Percentiles rank a stretch among this genome's conserved stretches.
Evolutionary conservation across 2,888 invertebrate species (phyloP).

Genomic region (Oxystoma pomonae): DNA sequence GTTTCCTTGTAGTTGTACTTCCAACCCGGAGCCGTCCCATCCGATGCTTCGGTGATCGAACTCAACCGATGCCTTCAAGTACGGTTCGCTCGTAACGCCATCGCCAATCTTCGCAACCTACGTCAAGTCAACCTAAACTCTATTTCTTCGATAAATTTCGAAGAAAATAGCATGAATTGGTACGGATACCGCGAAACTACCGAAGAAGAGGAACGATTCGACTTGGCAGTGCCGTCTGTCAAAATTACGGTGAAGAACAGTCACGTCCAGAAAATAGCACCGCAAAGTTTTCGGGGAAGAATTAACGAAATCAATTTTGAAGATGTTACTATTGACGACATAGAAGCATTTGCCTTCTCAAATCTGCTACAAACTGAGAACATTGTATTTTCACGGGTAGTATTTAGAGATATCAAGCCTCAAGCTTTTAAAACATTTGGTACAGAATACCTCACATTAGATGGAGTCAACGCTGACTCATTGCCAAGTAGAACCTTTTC

Average conservation of each 20-base stretch:
- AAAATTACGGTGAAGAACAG: constrained; percentile 48
- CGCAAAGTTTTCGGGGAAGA: constrained; percentile 65
- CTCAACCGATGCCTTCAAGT: constrained; percentile 64
- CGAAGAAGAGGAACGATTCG: constrained; percentile 35
- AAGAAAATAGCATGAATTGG: constrained; percentile 60
- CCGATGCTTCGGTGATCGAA: constrained; percentile 48
- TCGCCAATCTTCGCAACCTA: constrained; percentile 58
- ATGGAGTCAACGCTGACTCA: constrained; percentile 56
- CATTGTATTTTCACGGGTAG: constrained; percentile 60
- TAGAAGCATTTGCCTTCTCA: constrained; percentile 71
- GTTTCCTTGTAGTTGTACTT: constrained; percentile 38
- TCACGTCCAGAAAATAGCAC: constrained; percentile 47
- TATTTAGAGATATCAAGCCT: constrained; percentile 58
- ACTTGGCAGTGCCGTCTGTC: constrained; percentile 39
- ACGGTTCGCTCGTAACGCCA: constrained; percentile 55
- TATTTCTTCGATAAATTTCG: constrained; percentile 59
- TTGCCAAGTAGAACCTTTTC: constrained; percentile 70
- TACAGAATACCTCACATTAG: constrained; percentile 60
- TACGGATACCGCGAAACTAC: constrained; percentile 38
- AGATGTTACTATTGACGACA: constrained; percentile 56
- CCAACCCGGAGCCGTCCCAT: constrained; percentile 37
- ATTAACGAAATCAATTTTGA: constrained; percentile 65
- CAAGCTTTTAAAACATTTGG: constrained; percentile 79
- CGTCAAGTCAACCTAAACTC: constrained; percentile 60
- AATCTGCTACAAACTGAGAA: constrained; percentile 56